Conservation (phyloP, 2,888 invertebrate species). For the Unio pictorum region DNA sequence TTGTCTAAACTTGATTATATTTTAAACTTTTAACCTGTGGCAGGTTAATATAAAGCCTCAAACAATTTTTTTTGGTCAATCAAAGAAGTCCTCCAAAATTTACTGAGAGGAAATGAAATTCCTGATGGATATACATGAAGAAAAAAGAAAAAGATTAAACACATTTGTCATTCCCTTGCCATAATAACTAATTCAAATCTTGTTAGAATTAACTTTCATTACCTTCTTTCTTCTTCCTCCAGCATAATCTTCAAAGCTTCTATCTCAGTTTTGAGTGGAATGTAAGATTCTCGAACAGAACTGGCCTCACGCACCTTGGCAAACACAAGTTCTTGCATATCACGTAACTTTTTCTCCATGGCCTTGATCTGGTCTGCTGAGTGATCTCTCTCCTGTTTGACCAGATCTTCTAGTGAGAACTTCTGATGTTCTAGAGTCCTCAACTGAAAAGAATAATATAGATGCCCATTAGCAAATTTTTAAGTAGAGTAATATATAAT, state of each 20-base stretch:
- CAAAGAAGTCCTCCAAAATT: no score
- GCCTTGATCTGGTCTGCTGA: constrained; percentile 45
- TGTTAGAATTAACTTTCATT: not conserved
- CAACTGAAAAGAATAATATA: constrained; percentile 32
- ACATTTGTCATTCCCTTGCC: no score
- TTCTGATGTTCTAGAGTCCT: constrained; percentile 58
- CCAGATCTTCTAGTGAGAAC: constrained; percentile 47
- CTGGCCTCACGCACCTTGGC: constrained; percentile 64
- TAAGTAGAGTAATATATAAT: no score
- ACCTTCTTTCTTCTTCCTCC: constrained; percentile 68
- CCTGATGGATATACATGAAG: no score
- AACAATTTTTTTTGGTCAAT: no score
- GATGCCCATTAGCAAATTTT: no score
- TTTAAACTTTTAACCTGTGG: no score
- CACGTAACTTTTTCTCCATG: constrained; percentile 62
- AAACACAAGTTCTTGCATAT: constrained; percentile 65
- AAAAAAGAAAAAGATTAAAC: no score
- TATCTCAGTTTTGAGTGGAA: constrained; percentile 67
- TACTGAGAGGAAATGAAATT: no score
- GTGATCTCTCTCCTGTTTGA: constrained; percentile 45
- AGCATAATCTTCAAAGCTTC: constrained; percentile 63
- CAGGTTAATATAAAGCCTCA: no score
- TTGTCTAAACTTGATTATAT: no score
- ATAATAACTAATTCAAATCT: no score
- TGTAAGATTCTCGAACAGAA: constrained; percentile 52